phyloP scores from a whole-genome alignment of 2,888 invertebrate genomes.

The Icerya purchasi region DNA sequence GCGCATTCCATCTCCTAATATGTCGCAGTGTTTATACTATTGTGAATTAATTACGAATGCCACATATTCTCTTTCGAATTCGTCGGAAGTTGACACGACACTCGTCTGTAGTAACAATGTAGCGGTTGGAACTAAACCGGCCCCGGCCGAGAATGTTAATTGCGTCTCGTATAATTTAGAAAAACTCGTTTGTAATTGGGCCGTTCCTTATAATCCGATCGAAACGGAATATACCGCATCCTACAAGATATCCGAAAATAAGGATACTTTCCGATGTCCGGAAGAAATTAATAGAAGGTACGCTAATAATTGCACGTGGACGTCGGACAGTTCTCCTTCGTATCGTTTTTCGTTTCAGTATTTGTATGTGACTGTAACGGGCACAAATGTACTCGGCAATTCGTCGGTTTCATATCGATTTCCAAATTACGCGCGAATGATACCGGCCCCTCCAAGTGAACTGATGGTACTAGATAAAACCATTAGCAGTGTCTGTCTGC shows the following conservation, averaged over 20 bases:
- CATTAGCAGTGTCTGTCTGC: constrained; percentile 3
- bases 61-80: neutral
- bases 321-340: constrained; percentile 29
- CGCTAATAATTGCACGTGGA: constrained; percentile 30
- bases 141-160: constrained; percentile 33
- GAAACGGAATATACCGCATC: constrained; percentile 33
- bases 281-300: constrained; percentile 19
- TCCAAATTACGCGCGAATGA: constrained; percentile 13
- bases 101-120: constrained; percentile 34
- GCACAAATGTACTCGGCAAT: constrained; percentile 38
- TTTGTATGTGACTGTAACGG: constrained; percentile 37
- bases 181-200: constrained; percentile 53
- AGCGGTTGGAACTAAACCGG: constrained; percentile 33
- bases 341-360: constrained; percentile 31
- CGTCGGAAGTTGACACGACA: constrained; percentile 16
- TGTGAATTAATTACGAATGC: constrained; percentile 28
- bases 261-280: constrained; percentile 20
- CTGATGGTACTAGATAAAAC: constrained; percentile 4
- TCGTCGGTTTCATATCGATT: constrained; percentile 26
- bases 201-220: constrained; percentile 34
- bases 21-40: constrained; percentile 31
- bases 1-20: constrained; percentile 32
- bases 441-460: constrained; percentile 1
- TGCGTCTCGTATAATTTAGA: constrained; percentile 54
- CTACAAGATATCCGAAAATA: constrained; percentile 26